phyloP scores from a whole-genome alignment of 1,140 invertebrate species.

The Macrobrachium nipponense region DNA sequence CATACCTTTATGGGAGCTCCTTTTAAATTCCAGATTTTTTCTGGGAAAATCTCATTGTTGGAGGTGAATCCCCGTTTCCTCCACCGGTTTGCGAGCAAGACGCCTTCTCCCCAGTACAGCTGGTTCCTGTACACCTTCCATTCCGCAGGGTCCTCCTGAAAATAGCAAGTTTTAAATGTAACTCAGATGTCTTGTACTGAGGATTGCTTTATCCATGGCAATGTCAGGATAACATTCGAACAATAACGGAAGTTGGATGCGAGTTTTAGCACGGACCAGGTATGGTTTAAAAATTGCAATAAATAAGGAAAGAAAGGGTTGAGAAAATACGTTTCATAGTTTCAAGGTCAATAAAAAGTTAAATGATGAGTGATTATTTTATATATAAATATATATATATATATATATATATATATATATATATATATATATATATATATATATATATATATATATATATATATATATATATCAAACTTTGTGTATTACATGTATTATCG shows the following conservation, averaged over 20 bases:
- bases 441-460: constrained; percentile 15
- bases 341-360: not conserved
- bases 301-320: no score
- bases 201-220: no score
- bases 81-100: constrained; percentile 6
- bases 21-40: constrained; percentile 21
- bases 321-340: no score
- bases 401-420: constrained; percentile 21
- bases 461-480: not conserved
- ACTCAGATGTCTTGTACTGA: not conserved
- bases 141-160: not conserved
- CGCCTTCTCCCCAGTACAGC: constrained; percentile 37
- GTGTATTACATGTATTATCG: not conserved
- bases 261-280: no score
- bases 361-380: not conserved
- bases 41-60: constrained; percentile 10
- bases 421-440: constrained; percentile 9
- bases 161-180: not conserved
- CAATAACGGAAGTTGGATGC: no score
- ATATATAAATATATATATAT: not conserved
- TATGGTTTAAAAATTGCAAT: no score
- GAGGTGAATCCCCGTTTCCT: constrained; percentile 1
- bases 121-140: constrained; percentile 39
- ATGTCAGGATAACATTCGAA: no score
- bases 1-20: constrained; percentile 2